Percentiles rank a stretch among this genome's conserved stretches.
Conservation (phyloP, 2,888 invertebrate species). For the Laothoe populi region DNA sequence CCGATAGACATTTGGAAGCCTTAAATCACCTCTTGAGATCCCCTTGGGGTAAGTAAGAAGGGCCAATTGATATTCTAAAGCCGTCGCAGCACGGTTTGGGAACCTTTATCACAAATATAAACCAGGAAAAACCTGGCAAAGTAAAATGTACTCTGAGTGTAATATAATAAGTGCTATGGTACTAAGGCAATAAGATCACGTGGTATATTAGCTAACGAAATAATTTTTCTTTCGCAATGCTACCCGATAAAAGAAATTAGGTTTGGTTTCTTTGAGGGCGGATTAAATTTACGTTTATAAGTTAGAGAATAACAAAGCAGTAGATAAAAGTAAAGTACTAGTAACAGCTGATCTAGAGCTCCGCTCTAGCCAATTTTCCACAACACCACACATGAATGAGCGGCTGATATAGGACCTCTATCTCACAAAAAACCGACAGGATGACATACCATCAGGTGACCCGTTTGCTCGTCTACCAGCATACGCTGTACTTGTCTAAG, state of each 20-base stretch:
- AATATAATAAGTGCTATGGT: conserved; percentile 6
- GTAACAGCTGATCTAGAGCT: too few relatives aligned
- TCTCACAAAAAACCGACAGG: too few relatives aligned
- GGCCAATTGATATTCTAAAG: background rate
- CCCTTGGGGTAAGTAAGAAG: background rate
- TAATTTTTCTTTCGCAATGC: conserved; percentile 45
- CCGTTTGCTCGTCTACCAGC: too few relatives aligned
- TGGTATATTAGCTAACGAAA: conserved; percentile 34
- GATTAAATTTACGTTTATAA: background rate
- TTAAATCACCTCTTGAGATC: background rate
- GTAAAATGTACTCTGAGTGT: background rate
- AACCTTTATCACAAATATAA: background rate
- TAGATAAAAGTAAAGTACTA: background rate
- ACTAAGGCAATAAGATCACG: background rate
- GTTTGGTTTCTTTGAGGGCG: conserved; percentile 34
- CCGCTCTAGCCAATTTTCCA: too few relatives aligned
- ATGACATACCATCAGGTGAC: too few relatives aligned
- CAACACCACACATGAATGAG: too few relatives aligned
- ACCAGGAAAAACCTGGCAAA: background rate
- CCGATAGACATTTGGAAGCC: background rate
- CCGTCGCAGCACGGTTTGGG: conserved; percentile 2
- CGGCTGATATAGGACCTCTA: too few relatives aligned
- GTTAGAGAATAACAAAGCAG: background rate
- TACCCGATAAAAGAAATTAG: conserved; percentile 38
- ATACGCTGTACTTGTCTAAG: too few relatives aligned